These are phyloP conservation scores for Bombus breviceps DNA, from an alignment of 1,140 invertebrate genomes.

Conservation along the genomic window DNA sequence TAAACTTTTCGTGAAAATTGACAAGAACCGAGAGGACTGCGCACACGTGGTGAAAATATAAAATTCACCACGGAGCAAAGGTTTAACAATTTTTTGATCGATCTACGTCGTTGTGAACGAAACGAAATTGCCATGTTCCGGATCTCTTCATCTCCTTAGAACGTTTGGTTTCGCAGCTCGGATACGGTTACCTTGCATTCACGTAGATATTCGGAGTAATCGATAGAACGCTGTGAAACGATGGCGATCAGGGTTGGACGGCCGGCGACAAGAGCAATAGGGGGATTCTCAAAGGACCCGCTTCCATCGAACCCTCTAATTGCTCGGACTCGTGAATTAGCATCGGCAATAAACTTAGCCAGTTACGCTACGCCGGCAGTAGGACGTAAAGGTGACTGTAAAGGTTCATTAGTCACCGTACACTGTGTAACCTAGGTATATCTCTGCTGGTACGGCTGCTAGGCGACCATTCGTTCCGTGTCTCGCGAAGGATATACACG, in stretches of 20 bases:
- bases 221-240: constrained; percentile 19
- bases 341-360: constrained; percentile 69
- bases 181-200: background rate
- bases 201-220: background rate
- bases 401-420: constrained; percentile 72
- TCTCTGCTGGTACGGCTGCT: constrained; percentile 43
- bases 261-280: constrained; percentile 2
- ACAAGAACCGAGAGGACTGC: background rate
- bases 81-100: too few species aligned
- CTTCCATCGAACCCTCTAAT: constrained; percentile 63
- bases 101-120: background rate
- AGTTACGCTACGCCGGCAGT: constrained; percentile 59
- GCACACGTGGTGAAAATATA: background rate
- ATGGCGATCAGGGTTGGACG: background rate
- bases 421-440: constrained; percentile 64
- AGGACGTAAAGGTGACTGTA: constrained; percentile 65
- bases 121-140: background rate
- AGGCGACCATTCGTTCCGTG: constrained; percentile 61
- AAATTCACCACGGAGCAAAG: background rate
- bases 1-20: too few species aligned
- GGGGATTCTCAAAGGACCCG: constrained; percentile 40
- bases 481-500: constrained; percentile 63
- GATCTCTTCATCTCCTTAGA: background rate
- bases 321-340: constrained; percentile 68
- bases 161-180: background rate